Conservation (phyloP, 2,797 vertebrate genomes). For the Botia almorhae region DNA sequence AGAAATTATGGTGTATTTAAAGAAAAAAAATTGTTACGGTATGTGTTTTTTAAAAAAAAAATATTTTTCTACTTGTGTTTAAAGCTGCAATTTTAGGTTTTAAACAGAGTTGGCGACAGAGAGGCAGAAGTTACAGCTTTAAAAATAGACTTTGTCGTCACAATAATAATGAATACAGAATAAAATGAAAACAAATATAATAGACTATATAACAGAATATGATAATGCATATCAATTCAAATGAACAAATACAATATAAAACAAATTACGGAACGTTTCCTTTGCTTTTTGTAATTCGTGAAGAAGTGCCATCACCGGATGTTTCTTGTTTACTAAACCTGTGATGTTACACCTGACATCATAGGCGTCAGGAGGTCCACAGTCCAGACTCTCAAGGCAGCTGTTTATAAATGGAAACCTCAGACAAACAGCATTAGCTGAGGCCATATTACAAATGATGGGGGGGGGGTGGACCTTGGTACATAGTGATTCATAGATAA, state of each 20-base stretch:
- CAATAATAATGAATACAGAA: too few relatives aligned
- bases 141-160: too few relatives aligned
- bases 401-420: neutral
- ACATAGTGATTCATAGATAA: conserved; percentile 25
- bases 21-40: too few relatives aligned
- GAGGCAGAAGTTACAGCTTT: too few relatives aligned
- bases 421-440: neutral
- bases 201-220: neutral
- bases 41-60: too few relatives aligned
- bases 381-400: conserved; percentile 21
- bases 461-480: conserved; percentile 34
- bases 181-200: too few relatives aligned
- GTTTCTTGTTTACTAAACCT: neutral
- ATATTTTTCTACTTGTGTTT: too few relatives aligned
- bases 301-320: neutral
- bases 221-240: neutral
- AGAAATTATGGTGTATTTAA: neutral
- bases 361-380: conserved; percentile 20
- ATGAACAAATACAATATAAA: neutral
- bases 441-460: conserved; percentile 3
- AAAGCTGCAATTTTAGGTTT: too few relatives aligned
- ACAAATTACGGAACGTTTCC: neutral
- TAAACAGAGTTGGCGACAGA: too few relatives aligned
- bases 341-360: conserved; percentile 26
- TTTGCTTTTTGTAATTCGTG: neutral